Evolutionary conservation across 2,113 vertebrate species (phyloP).

Genomic region (Meles meles): DNA sequence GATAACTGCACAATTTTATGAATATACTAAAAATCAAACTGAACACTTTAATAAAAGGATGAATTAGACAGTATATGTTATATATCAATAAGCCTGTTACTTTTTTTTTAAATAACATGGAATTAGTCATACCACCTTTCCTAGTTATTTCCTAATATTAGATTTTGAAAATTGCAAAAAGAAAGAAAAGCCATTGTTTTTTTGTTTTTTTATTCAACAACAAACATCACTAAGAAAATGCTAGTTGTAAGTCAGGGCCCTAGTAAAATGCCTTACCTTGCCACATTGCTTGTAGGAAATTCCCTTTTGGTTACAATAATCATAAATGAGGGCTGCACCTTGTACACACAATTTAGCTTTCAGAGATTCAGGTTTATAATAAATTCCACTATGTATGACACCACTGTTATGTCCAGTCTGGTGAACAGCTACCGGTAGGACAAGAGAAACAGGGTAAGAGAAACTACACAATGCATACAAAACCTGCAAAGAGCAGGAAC

Average conservation of each 20-base stretch:
- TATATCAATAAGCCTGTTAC: background rate
- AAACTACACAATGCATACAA: background rate
- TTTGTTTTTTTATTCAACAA: background rate
- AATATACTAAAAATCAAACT: conserved; percentile 14
- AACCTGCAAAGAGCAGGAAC: background rate
- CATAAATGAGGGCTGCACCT: conserved; percentile 90
- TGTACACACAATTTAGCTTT: conserved; percentile 95
- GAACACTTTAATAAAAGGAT: background rate
- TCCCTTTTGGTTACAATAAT: conserved; percentile 92
- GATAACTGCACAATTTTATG: background rate
- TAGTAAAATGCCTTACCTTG: conserved; percentile 81
- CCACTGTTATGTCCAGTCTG: conserved; percentile 98
- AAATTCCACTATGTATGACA: conserved; percentile 98
- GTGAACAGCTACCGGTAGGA: conserved; percentile 87
- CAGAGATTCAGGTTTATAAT: conserved; percentile 95
- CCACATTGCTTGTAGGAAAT: conserved; percentile 94
- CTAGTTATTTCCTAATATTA: background rate
- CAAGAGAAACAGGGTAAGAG: background rate
- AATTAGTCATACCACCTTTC: background rate
- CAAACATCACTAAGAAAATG: background rate
- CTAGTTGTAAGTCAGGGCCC: background rate
- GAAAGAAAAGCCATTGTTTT: background rate
- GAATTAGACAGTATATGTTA: background rate
- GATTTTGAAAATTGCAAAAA: conserved; percentile 20
- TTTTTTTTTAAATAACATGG: background rate